Conservation (phyloP, 2,113 vertebrate genomes). For the Oryzias melastigma region DNA sequence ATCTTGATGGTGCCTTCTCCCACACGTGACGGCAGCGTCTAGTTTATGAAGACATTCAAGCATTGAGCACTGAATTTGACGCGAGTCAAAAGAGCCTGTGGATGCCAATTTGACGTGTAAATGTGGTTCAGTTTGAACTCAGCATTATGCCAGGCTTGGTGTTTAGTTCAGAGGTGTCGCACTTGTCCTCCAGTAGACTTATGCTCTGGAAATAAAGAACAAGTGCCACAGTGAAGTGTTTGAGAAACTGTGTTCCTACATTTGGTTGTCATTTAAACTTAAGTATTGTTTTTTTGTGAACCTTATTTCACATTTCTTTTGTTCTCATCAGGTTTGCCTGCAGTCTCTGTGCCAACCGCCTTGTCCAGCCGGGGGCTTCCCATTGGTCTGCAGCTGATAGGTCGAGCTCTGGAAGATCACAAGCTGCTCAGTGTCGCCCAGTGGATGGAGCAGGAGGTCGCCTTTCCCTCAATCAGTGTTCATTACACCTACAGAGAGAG, state of each 20-base stretch:
- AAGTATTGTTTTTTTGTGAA: not conserved
- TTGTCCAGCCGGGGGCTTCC: conserved; percentile 88
- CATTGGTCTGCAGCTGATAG: conserved; percentile 91
- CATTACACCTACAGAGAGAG: conserved; percentile 23
- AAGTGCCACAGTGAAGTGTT: too few relatives aligned
- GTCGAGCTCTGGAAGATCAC: conserved; percentile 82
- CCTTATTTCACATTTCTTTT: not conserved
- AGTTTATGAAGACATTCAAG: too few relatives aligned
- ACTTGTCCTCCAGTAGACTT: too few relatives aligned
- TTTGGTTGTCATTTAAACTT: not conserved
- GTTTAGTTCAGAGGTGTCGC: too few relatives aligned
- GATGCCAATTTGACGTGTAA: too few relatives aligned
- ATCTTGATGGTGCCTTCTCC: too few relatives aligned
- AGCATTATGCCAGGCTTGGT: too few relatives aligned
- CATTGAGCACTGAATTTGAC: too few relatives aligned
- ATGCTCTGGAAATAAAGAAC: too few relatives aligned
- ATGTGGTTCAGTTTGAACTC: too few relatives aligned
- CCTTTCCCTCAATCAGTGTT: conserved; percentile 83
- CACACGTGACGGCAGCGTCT: too few relatives aligned
- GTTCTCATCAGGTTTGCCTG: conserved; percentile 84
- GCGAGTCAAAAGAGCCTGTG: too few relatives aligned
- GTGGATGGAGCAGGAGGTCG: conserved; percentile 92
- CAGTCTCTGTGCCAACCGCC: conserved; percentile 83
- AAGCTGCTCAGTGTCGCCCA: conserved; percentile 86
- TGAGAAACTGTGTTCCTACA: not conserved